These are phyloP conservation scores for Karalla daura DNA, from an alignment of 2,797 vertebrate genomes.

Conservation along the genomic window DNA sequence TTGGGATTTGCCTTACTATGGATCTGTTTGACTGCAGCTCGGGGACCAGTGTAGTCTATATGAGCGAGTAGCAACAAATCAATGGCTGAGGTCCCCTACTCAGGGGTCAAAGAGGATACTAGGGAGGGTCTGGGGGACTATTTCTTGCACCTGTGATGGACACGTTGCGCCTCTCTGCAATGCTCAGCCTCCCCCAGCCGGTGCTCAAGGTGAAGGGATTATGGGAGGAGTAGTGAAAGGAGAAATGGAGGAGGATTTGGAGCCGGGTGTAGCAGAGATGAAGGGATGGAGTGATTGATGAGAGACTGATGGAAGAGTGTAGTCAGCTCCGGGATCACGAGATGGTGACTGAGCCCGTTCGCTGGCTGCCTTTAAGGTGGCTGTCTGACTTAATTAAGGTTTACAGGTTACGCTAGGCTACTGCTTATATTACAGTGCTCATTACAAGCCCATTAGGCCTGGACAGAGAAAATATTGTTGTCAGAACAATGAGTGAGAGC, in stretches of 20 bases:
- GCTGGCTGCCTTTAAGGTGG: constrained; percentile 72
- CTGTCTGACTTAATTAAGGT: constrained; percentile 83
- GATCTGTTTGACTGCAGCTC: constrained; percentile 71
- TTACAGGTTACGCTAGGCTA: constrained; percentile 81
- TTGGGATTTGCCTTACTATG: constrained; percentile 60
- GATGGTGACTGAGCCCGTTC: constrained; percentile 59
- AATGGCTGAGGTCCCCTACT: constrained; percentile 69
- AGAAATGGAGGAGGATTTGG: constrained; percentile 60
- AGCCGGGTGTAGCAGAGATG: constrained; percentile 54
- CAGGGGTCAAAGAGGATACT: constrained; percentile 73
- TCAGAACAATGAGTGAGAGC: constrained; percentile 76
- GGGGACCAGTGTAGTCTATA: constrained; percentile 60
- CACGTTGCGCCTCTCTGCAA: constrained; percentile 41
- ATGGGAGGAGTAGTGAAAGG: constrained; percentile 58
- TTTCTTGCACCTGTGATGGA: constrained; percentile 68
- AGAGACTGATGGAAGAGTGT: constrained; percentile 50
- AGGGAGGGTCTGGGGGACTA: constrained; percentile 61
- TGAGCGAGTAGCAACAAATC: constrained; percentile 78
- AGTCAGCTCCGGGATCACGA: constrained; percentile 49
- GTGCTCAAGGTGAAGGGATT: constrained; percentile 70
- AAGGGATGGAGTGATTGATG: constrained; percentile 66
- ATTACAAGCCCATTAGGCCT: constrained; percentile 82
- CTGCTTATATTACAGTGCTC: constrained; percentile 80
- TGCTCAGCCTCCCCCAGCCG: constrained; percentile 42
- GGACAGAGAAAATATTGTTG: constrained; percentile 81